A percentile compares a stretch with the other conserved stretches of the same genome.
These are phyloP conservation scores for Heliocidaris tuberculata DNA, from an alignment of 35 echinoderm and acorn worm genomes.

Conservation along the genomic window DNA sequence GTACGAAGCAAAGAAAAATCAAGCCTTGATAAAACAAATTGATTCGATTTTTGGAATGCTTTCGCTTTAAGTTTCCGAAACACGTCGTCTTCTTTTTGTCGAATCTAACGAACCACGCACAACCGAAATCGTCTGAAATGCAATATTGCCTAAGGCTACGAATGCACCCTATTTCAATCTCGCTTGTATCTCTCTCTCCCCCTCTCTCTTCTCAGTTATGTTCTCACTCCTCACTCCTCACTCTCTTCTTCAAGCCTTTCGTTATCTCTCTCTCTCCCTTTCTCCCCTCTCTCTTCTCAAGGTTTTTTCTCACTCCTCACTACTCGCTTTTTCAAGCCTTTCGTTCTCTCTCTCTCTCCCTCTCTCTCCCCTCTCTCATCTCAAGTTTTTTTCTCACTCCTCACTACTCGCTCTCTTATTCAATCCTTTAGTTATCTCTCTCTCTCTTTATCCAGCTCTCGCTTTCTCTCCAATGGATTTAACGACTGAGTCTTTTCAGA, in stretches of 20 bases:
- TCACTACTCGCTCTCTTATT: not conserved
- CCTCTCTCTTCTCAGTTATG: too few species aligned
- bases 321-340: too few species aligned
- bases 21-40: not conserved
- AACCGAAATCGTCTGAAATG: not conserved
- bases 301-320: not conserved
- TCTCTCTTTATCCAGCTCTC: not conserved
- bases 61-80: not conserved
- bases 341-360: not conserved
- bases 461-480: not conserved
- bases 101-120: not conserved
- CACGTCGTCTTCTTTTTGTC: not conserved
- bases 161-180: not conserved
- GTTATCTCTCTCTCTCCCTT: not conserved
- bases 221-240: not conserved
- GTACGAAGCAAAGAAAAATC: not conserved
- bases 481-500: not conserved
- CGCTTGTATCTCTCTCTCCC: not conserved
- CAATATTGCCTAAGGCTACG: not conserved
- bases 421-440: not conserved
- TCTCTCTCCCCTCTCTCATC: not conserved
- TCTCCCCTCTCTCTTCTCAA: not conserved
- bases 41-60: not conserved
- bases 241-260: not conserved
- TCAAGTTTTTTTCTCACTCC: not conserved